A percentile compares a stretch with the other conserved stretches of the same genome.
These are phyloP conservation scores for Sebastes steindachneri DNA, from an alignment of 2,797 vertebrate genomes.

Conservation along the genomic window DNA sequence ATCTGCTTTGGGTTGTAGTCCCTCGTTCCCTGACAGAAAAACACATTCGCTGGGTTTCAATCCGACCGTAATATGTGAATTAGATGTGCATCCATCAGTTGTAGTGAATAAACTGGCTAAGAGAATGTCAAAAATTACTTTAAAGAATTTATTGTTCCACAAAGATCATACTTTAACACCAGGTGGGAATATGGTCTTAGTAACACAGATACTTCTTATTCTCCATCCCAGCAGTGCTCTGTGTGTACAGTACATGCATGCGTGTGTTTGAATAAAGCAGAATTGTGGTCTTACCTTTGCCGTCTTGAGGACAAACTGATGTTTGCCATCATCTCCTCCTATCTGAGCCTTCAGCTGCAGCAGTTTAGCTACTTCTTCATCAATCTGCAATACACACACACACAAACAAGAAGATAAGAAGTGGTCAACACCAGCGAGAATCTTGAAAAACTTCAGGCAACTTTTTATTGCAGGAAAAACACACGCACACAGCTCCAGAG, in stretches of 20 bases:
- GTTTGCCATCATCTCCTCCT: slow-evolving; percentile 90
- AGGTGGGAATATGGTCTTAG: not conserved
- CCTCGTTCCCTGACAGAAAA: slow-evolving; percentile 89
- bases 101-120: not conserved
- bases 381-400: slow-evolving; percentile 83
- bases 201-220: not conserved
- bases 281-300: slow-evolving; percentile 87
- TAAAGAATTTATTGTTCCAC: not conserved
- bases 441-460: not conserved
- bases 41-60: not conserved
- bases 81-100: not conserved
- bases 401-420: not conserved
- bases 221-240: not conserved
- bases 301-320: slow-evolving; percentile 96
- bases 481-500: not conserved
- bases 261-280: not conserved
- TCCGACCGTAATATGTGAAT: not conserved
- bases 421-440: rapidly evolving
- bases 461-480: not conserved
- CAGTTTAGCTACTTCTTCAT: slow-evolving; percentile 92
- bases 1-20: slow-evolving; percentile 93
- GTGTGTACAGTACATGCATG: not conserved
- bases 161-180: not conserved
- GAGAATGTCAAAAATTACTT: not conserved
- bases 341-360: slow-evolving; percentile 91